These are phyloP conservation scores for Harpagifer antarcticus DNA, from an alignment of 2,797 vertebrate species.

Conservation along the genomic window DNA sequence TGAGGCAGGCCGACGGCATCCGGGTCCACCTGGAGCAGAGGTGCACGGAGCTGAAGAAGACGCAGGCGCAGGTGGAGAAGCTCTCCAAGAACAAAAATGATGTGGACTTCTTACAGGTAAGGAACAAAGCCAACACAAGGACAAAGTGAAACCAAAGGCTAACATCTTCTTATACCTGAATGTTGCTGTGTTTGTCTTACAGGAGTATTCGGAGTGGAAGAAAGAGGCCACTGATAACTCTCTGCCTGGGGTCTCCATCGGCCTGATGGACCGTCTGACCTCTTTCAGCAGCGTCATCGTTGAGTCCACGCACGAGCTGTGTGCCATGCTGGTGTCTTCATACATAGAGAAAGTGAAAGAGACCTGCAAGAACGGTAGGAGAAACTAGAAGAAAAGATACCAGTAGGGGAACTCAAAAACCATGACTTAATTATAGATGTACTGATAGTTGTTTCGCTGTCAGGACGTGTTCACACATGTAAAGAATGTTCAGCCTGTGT, in stretches of 20 bases:
- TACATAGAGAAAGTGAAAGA: conserved; percentile 86
- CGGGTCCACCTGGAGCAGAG: conserved; percentile 86
- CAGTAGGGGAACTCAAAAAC: too few relatives aligned
- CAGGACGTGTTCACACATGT: conserved; percentile 46
- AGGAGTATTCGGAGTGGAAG: conserved; percentile 89
- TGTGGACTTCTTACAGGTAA: conserved; percentile 88
- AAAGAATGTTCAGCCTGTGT: conserved; percentile 28
- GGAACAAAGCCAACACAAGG: too few relatives aligned
- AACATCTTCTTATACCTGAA: not conserved
- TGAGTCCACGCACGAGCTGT: conserved; percentile 82
- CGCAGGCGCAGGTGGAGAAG: conserved; percentile 82
- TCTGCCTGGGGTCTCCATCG: conserved; percentile 83
- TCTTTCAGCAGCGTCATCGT: conserved; percentile 81
- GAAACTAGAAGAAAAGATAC: not conserved
- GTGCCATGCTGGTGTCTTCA: conserved; percentile 75
- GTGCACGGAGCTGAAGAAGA: conserved; percentile 83
- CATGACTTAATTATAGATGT: not conserved
- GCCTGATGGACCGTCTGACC: conserved; percentile 85
- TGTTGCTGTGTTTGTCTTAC: conserved; percentile 22
- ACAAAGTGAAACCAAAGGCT: not conserved
- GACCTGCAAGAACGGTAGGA: conserved; percentile 85
- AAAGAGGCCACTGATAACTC: conserved; percentile 75
- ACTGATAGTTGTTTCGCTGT: not conserved
- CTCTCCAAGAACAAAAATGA: conserved; percentile 83
- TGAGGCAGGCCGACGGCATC: conserved; percentile 87